Conservation (phyloP, 2,888 invertebrate species). For the Adineta ricciae region DNA sequence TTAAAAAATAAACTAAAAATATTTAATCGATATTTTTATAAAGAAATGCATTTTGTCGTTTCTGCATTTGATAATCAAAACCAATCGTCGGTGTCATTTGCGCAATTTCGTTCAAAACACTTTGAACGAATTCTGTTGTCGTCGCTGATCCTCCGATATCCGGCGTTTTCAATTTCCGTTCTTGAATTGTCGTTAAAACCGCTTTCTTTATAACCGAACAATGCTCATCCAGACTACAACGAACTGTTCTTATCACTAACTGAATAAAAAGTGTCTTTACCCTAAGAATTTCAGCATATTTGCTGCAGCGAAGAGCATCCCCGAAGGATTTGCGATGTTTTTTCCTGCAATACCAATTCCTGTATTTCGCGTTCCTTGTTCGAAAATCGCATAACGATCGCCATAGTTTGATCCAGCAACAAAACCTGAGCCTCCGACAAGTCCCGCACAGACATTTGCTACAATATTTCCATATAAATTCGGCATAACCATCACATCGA, state of each 20-base stretch:
- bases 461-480: constrained; percentile 91
- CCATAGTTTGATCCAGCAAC: constrained; percentile 87
- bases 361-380: constrained; percentile 82
- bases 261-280: constrained; percentile 51
- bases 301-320: constrained; percentile 59
- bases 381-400: constrained; percentile 53
- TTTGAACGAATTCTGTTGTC: constrained; percentile 32
- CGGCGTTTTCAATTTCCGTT: constrained; percentile 7
- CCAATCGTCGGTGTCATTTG: constrained; percentile 27
- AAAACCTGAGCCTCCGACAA: constrained; percentile 90
- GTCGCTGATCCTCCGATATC: constrained; percentile 30
- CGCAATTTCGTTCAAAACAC: constrained; percentile 22
- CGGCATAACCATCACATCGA: constrained; percentile 93
- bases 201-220: constrained; percentile 67
- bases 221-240: constrained; percentile 54
- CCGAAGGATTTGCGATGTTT: constrained; percentile 74
- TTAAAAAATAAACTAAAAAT: no score
- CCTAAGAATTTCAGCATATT: constrained; percentile 83
- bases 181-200: constrained; percentile 59
- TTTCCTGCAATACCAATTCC: constrained; percentile 87
- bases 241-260: no score
- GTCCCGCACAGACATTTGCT: constrained; percentile 63
- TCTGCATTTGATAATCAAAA: not conserved
- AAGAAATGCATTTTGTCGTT: no score
- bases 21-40: no score